Evolutionary conservation across 2,797 vertebrate species (phyloP).

Genomic region (Phataginus tricuspis): DNA sequence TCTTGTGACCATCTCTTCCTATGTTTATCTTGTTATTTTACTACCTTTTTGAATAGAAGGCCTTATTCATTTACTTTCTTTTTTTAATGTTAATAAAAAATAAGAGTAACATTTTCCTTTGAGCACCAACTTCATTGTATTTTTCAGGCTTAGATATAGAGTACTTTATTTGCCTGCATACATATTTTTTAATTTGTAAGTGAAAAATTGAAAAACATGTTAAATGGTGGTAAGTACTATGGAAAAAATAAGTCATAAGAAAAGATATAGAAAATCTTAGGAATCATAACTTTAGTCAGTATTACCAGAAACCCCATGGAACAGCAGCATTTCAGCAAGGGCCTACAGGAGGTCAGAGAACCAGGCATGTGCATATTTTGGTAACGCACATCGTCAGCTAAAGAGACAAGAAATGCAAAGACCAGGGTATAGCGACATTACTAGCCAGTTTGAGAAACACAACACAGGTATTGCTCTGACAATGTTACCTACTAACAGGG

Average conservation of each 20-base stretch:
- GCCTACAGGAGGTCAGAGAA: not conserved
- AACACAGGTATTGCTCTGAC: not conserved
- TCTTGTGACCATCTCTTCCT: not conserved
- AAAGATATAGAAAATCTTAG: not conserved
- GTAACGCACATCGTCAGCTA: not conserved
- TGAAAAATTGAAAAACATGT: not conserved
- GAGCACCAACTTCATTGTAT: not conserved
- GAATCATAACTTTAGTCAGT: not conserved
- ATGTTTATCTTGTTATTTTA: not conserved
- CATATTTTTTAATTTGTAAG: not conserved
- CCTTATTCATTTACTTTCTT: not conserved
- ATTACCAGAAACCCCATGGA: not conserved
- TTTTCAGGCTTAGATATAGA: not conserved
- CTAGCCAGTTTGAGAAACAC: not conserved
- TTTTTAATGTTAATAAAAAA: not conserved
- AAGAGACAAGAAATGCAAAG: not conserved
- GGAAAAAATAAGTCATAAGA: not conserved
- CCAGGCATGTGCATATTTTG: not conserved
- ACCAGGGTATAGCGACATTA: no score
- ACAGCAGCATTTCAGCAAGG: not conserved
- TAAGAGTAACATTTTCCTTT: not conserved
- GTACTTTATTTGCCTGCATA: not conserved
- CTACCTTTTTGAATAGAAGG: not conserved
- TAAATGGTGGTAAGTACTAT: not conserved
- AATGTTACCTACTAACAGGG: fast-evolving